These are phyloP conservation scores for Glaucidium brasilianum DNA, from an alignment of 2,113 vertebrate genomes.

Conservation along the genomic window DNA sequence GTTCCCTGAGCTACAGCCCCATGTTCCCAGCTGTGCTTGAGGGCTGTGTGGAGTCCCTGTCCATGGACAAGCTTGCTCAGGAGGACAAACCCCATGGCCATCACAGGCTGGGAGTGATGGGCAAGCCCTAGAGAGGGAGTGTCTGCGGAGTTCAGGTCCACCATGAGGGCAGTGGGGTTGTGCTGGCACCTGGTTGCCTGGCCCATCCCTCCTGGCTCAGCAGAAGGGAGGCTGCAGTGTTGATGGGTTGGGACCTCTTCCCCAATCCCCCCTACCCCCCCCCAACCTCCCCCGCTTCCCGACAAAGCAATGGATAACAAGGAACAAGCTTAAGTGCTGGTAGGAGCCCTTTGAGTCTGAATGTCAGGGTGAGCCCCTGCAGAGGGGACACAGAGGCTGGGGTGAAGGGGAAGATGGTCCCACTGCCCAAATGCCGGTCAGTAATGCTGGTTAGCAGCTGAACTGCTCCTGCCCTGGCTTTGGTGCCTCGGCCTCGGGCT, in stretches of 20 bases:
- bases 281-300: too few relatives aligned
- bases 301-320: not conserved
- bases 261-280: too few relatives aligned
- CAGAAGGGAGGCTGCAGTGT: not conserved
- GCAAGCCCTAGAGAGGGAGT: not conserved
- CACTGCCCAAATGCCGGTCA: not conserved
- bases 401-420: not conserved
- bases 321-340: not conserved
- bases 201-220: not conserved
- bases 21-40: fast-evolving
- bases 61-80: not conserved
- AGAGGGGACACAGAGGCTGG: not conserved
- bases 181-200: not conserved
- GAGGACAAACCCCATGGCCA: not conserved
- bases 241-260: not conserved
- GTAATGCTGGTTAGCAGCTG: conserved; percentile 23
- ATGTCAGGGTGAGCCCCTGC: not conserved
- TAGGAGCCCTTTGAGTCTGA: not conserved
- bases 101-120: not conserved
- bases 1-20: not conserved
- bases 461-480: conserved; percentile 45
- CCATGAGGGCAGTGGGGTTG: not conserved
- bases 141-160: not conserved
- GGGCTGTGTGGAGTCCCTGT: not conserved
- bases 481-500: conserved; percentile 57